Evolutionary conservation across 2,888 invertebrate species (phyloP).

Genomic region (Agriopis aurantiaria): DNA sequence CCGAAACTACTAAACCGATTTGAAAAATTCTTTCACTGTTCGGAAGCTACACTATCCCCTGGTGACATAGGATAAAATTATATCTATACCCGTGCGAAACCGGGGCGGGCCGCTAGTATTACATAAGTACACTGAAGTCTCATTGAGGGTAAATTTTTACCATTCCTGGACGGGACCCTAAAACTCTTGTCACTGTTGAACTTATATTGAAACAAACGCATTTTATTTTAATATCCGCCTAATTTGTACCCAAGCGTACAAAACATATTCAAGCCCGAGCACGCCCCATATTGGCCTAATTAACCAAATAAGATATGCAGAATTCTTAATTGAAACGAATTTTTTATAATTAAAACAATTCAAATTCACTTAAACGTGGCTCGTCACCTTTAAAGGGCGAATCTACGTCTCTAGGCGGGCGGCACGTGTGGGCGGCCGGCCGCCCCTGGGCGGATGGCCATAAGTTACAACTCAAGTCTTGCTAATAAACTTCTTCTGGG

Average conservation of each 20-base stretch:
- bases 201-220: neutral
- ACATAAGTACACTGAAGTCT: no score
- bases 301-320: constrained; percentile 27
- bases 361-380: constrained; percentile 20
- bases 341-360: constrained; percentile 30
- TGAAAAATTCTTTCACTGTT: no score
- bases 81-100: no score
- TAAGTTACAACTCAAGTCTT: no score
- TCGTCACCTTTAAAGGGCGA: constrained; percentile 53
- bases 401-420: constrained; percentile 39
- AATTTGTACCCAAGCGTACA: neutral
- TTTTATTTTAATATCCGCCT: neutral
- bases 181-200: no score
- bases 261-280: constrained; percentile 8
- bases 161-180: no score
- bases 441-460: neutral
- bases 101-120: no score
- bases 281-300: constrained; percentile 21
- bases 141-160: neutral
- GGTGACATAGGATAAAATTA: no score
- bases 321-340: constrained; percentile 31
- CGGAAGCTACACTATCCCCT: no score
- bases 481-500: no score
- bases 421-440: constrained; percentile 40
- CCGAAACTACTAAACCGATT: no score